These are phyloP conservation scores for Meloidogyne hapla DNA, from an alignment of 1,140 invertebrate genomes.

Conservation along the genomic window DNA sequence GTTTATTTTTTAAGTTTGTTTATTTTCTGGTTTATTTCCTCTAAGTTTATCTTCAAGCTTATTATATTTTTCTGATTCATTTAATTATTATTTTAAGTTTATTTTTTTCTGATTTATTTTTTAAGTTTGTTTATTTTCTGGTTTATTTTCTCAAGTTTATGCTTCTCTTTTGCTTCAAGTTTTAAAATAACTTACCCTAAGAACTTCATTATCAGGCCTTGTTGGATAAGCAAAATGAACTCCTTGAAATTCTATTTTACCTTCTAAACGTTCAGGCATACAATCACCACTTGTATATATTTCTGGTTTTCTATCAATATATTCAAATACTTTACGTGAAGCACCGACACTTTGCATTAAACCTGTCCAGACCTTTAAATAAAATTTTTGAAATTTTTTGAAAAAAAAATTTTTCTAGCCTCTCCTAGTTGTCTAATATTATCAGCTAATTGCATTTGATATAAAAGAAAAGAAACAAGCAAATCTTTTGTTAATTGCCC, in stretches of 20 bases:
- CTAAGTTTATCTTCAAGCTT: no score
- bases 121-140: no score
- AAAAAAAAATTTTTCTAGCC: conserved; percentile 9
- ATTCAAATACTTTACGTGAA: conserved; percentile 66
- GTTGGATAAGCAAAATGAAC: conserved; percentile 67
- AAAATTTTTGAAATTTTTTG: background rate
- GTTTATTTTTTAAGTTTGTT: no score
- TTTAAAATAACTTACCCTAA: conserved; percentile 67
- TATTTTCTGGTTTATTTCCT: no score
- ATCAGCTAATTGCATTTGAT: conserved; percentile 63
- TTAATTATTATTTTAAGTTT: no score
- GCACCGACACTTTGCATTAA: conserved; percentile 66
- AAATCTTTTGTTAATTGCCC: conserved; percentile 44
- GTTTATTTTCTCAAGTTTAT: no score
- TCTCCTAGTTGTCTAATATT: conserved; percentile 41
- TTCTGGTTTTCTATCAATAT: conserved; percentile 64
- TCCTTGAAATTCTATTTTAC: conserved; percentile 65
- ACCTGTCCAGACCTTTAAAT: conserved; percentile 62
- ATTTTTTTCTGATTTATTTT: no score
- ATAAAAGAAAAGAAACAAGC: conserved; percentile 58
- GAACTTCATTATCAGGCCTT: conserved; percentile 68
- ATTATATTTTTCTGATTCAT: no score
- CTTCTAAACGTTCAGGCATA: conserved; percentile 43
- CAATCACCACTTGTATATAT: conserved; percentile 52
- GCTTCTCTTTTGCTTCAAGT: background rate